Percentiles rank a stretch among this genome's conserved stretches.
phyloP scores from a whole-genome alignment of 2,888 invertebrate species.

The Saturnia pavonia region DNA sequence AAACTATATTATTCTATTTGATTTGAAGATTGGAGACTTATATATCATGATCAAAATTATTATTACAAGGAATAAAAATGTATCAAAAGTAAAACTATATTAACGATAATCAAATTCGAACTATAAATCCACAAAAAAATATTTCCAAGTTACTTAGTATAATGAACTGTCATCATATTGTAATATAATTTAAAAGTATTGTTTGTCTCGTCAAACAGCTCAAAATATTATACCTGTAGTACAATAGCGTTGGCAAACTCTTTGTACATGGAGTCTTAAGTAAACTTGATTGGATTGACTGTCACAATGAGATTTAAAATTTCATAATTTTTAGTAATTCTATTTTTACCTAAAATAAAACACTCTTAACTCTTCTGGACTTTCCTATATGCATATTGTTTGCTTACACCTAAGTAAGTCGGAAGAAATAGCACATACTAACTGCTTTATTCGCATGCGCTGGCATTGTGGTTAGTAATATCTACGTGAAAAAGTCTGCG shows the following conservation, averaged over 20 bases:
- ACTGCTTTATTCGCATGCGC: not conserved
- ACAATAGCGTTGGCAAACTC: not conserved
- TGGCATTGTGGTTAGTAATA: no score
- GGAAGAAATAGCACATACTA: no score
- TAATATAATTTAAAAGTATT: not conserved
- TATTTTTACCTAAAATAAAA: not conserved
- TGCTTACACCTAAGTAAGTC: not conserved
- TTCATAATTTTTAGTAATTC: not conserved
- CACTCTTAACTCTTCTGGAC: slow-evolving; percentile 2
- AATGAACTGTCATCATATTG: not conserved
- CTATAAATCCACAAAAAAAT: not conserved
- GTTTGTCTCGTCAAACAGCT: not conserved
- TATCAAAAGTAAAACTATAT: no score
- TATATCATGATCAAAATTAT: no score
- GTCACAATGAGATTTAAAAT: not conserved
- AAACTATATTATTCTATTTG: no score
- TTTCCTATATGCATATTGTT: slow-evolving; percentile 2
- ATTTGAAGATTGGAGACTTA: no score
- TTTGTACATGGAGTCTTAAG: not conserved
- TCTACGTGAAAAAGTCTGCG: no score
- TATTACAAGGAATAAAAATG: no score
- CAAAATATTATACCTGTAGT: not conserved
- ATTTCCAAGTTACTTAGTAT: not conserved
- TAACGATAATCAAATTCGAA: no score
- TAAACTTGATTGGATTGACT: slow-evolving; percentile 3